Evolutionary conservation across 2,888 invertebrate genomes (phyloP).

Genomic region (Hirtodrosophila duncani): DNA sequence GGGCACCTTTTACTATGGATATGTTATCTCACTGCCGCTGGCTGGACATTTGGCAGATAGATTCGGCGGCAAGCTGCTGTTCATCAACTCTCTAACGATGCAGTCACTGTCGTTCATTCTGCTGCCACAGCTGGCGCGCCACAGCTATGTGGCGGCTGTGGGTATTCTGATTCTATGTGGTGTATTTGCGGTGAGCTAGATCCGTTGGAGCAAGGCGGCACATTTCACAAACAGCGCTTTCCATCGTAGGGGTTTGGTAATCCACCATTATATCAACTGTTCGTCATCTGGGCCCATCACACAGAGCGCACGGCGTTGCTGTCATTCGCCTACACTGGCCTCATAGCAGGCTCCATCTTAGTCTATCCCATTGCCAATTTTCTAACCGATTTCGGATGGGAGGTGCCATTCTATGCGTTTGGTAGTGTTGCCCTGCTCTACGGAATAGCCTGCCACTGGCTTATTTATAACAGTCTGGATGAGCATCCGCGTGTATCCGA

Average conservation of each 20-base stretch:
- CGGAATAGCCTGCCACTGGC: slow-evolving; percentile 60
- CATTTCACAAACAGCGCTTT: neutral
- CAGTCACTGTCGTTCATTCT: slow-evolving; percentile 78
- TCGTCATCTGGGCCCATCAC: slow-evolving; percentile 77
- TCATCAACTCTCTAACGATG: slow-evolving; percentile 71
- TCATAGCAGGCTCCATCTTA: slow-evolving; percentile 78
- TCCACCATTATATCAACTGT: slow-evolving; percentile 76
- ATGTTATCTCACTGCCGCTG: slow-evolving; percentile 75
- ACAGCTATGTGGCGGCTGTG: slow-evolving; percentile 75
- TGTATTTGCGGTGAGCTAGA: slow-evolving; percentile 77
- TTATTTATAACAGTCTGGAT: slow-evolving; percentile 80
- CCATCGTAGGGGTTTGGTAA: slow-evolving; percentile 74
- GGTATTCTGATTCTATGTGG: slow-evolving; percentile 78
- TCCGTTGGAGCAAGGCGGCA: too few relatives aligned
- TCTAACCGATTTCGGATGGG: slow-evolving; percentile 82
- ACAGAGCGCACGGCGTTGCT: slow-evolving; percentile 77
- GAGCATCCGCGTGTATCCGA: slow-evolving; percentile 80
- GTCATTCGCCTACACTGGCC: slow-evolving; percentile 78
- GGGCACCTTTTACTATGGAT: slow-evolving; percentile 81
- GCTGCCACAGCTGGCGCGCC: slow-evolving; percentile 78
- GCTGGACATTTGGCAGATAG: slow-evolving; percentile 78
- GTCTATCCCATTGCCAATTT: slow-evolving; percentile 81
- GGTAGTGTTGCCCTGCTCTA: slow-evolving; percentile 63
- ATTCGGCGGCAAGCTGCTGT: slow-evolving; percentile 77
- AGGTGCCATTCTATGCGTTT: slow-evolving; percentile 81